A percentile compares a stretch with the other conserved stretches of the same genome.
Evolutionary conservation across 2,888 invertebrate species (phyloP).

Genomic region (Acanthoscelides obtectus): DNA sequence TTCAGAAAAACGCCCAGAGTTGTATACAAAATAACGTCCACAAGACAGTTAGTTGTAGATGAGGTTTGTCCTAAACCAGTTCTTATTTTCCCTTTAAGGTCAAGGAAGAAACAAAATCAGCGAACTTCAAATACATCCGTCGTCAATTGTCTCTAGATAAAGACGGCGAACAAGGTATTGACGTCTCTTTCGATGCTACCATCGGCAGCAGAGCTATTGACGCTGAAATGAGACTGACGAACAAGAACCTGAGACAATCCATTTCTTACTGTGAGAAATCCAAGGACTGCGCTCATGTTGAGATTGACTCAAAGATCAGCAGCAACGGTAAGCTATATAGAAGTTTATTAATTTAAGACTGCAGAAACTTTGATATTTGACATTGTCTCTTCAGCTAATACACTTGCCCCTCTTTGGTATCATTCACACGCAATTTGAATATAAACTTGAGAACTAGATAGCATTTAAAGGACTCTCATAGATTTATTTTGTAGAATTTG

Average conservation of each 20-base stretch:
- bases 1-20: too few species aligned
- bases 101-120: constrained; percentile 63
- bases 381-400: too few species aligned
- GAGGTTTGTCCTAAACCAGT: too few species aligned
- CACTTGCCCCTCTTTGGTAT: too few species aligned
- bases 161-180: constrained; percentile 64
- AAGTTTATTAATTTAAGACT: background rate
- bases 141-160: constrained; percentile 55
- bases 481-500: too few species aligned
- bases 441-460: too few species aligned
- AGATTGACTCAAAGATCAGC: constrained; percentile 58
- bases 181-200: constrained; percentile 63
- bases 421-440: too few species aligned
- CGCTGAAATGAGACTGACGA: constrained; percentile 65
- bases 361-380: too few species aligned
- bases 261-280: constrained; percentile 74
- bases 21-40: too few species aligned
- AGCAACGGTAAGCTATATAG: constrained; percentile 35
- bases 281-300: constrained; percentile 72
- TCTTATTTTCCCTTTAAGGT: too few species aligned
- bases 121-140: constrained; percentile 69
- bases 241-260: constrained; percentile 66
- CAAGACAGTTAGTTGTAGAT: too few species aligned
- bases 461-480: too few species aligned
- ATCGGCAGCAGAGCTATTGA: constrained; percentile 67